Base-by-base conservation (phyloP, 2,888 invertebrate species). In the Andrena praecox region DNA sequence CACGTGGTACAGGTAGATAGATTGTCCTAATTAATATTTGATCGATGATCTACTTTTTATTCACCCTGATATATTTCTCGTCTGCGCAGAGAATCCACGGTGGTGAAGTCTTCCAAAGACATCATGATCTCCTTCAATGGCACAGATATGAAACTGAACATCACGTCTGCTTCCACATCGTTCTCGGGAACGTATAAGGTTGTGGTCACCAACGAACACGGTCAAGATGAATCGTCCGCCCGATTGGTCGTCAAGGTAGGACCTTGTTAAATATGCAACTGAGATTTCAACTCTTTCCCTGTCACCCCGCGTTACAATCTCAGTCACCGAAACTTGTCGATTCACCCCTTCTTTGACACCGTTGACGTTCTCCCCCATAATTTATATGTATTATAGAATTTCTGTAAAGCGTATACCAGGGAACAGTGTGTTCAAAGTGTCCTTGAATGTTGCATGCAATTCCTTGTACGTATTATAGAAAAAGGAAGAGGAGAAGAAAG, bases 1-100 rank as follows among this genome's bases (percentile, higher is more conserved):
- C 70, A 96, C 96, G 63, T 98, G 98, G 98, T 97, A 97, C 93
- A 98, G 97, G 95, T 98, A 98, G 97, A 95, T 98, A 96, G 91
- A 94, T 93, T 60, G n/a, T 52, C 7, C 12, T 7, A 5, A 33
- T 62, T 29, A 6, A 56, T 27, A 16, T 10, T 35, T 2, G 1
- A 24, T 27, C 1, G 12, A 42, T 1, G 7, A 31, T 12, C 8
- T 10, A 10, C 0, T 16, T 27, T 31, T 59, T 50, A n/a, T 50
- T 50, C 0, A 12, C 0, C 10, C 16, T 20, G 12, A 33, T 24
- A 10, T 7, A 6, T 31, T 12, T 24, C 12, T 52, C 20, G 8
- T 27, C 8, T 33, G 1, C 79, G 0, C 84, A 95, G 95, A 90
- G 94, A 95, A 74, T 95, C 96, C 2, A 97, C 96, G 33, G 95